Conservation (phyloP, 2,888 invertebrate species). For the Cryptus armator region DNA sequence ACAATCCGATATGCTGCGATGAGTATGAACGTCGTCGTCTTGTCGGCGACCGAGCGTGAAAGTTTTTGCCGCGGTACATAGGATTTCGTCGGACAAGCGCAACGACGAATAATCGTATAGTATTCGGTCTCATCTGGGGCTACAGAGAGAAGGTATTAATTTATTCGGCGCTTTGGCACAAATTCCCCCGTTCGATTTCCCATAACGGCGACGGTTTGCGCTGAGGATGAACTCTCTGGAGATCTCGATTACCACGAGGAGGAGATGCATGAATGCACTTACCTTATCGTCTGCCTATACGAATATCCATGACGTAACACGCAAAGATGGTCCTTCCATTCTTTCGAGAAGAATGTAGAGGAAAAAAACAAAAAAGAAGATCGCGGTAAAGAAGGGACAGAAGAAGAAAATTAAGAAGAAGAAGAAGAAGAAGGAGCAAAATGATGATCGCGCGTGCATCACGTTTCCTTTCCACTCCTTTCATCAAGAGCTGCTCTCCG, state of each 20-base stretch:
- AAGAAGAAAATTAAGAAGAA: constrained; percentile 26
- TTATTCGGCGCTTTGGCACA: constrained; percentile 62
- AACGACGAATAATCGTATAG: constrained; percentile 38
- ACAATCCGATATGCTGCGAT: neutral
- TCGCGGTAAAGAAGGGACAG: neutral
- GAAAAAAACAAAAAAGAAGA: neutral
- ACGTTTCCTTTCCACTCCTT: constrained; percentile 51
- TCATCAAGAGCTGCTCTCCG: constrained; percentile 3
- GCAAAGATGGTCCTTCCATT: constrained; percentile 36
- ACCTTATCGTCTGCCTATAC: constrained; percentile 55
- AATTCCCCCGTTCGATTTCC: constrained; percentile 46
- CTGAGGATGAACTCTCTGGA: neutral
- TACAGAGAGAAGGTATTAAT: constrained; percentile 55
- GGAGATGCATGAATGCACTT: constrained; percentile 62
- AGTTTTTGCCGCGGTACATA: constrained; percentile 33
- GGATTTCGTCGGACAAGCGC: neutral
- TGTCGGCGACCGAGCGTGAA: constrained; percentile 45
- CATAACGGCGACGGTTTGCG: neutral
- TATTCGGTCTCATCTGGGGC: constrained; percentile 18
- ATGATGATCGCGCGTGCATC: constrained; percentile 62
- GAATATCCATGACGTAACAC: constrained; percentile 23
- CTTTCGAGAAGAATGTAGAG: constrained; percentile 45
- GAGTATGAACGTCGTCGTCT: constrained; percentile 5
- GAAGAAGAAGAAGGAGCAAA: constrained; percentile 43
- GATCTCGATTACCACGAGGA: neutral